These are phyloP conservation scores for Cyrtodaria siliqua DNA, from an alignment of 2,888 invertebrate species.

Conservation along the genomic window DNA sequence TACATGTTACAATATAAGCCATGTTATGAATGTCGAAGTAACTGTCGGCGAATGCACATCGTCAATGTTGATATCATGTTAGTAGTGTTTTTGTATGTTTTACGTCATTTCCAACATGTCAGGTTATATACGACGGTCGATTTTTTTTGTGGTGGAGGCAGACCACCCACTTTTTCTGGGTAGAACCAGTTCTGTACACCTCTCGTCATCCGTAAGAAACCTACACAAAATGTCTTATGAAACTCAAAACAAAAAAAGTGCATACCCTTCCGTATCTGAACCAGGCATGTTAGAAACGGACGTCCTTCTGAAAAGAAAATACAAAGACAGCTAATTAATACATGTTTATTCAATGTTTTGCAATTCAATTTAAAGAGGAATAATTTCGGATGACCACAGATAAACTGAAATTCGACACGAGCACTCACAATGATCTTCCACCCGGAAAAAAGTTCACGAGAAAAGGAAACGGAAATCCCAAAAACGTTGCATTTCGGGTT, in stretches of 20 bases:
- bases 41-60: too few relatives aligned
- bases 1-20: too few relatives aligned
- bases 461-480: constrained; percentile 59
- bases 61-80: too few relatives aligned
- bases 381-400: background rate
- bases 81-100: too few relatives aligned
- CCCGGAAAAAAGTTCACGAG: constrained; percentile 28
- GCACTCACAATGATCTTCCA: constrained; percentile 68
- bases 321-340: background rate
- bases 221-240: background rate
- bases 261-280: constrained; percentile 86
- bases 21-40: too few relatives aligned
- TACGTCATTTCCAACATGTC: too few relatives aligned
- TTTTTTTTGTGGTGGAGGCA: too few relatives aligned
- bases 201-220: background rate
- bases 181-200: background rate
- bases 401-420: constrained; percentile 5
- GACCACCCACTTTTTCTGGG: too few relatives aligned
- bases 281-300: constrained; percentile 78
- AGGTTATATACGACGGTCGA: too few relatives aligned
- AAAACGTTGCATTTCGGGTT: constrained; percentile 2
- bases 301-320: constrained; percentile 77
- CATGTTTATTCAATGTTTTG: background rate
- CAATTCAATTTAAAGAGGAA: background rate
- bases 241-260: constrained; percentile 8